Conservation (phyloP, 2,888 invertebrate species). For the Lasioglossum malachurum region DNA sequence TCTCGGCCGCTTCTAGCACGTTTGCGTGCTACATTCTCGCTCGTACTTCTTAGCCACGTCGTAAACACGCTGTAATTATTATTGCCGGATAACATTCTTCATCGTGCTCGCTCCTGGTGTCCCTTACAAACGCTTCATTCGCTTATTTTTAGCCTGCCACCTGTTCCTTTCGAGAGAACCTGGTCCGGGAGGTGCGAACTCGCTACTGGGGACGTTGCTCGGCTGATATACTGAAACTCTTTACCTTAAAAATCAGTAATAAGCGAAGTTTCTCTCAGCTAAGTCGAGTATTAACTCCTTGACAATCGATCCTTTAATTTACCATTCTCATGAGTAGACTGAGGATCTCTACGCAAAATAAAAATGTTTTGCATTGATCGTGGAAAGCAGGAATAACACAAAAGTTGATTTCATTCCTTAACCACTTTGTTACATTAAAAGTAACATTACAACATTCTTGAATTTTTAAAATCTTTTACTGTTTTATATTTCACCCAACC, state of each 20-base stretch:
- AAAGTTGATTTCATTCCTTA: no score
- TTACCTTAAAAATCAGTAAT: neutral
- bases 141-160: neutral
- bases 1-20: constrained; percentile 29
- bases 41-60: constrained; percentile 18
- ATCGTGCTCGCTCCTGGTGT: constrained; percentile 18
- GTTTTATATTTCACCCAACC: no score
- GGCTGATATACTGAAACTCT: neutral
- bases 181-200: neutral
- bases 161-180: neutral
- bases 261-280: neutral
- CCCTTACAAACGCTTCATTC: constrained; percentile 32
- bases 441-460: no score
- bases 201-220: neutral
- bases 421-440: no score
- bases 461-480: no score
- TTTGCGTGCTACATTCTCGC: constrained; percentile 34
- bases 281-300: neutral
- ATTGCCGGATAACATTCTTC: constrained; percentile 56
- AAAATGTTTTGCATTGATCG: no score
- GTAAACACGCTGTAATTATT: constrained; percentile 57
- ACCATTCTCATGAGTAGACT: no score
- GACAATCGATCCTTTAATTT: neutral
- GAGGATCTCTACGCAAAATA: no score
- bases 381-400: no score